Base-by-base conservation (phyloP, 2,113 vertebrate species). In the Prinia subflava region DNA sequence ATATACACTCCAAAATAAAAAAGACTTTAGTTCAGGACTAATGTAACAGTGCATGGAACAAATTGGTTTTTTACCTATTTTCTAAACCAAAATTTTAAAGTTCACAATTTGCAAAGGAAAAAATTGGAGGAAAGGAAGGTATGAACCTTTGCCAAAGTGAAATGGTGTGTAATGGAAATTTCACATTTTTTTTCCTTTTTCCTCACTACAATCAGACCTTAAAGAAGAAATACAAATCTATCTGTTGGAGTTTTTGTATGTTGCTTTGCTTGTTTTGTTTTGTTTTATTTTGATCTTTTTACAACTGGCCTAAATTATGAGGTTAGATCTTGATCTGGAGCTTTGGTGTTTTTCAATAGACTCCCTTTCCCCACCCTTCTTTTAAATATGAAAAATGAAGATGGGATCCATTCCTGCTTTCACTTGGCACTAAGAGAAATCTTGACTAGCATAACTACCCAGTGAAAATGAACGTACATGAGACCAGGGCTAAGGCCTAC, bases 181-280 rank as follows among this genome's bases (percentile, higher is more conserved):
- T 87, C 28, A 52, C 19, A 7, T 11, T 3, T 62, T 70, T 53
- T 41, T 64, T 25, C 39, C 39, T 44, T 44, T 44, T 15, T 1
- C 7, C 22, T 13, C 23, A 52, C 14, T 60, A 39, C 18, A 81
- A n/a, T 35, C 15, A 62, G 37, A 49, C 11, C 12, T 73, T 68
- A 65, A 44, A 39, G 27, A 56, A 70, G 13, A 95, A 64, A 55
- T 24, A 44, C 5, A 37, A 60, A 44, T 9, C 2, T 25, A 15
- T 30, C 25, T 15, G 12, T 19, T n/a, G 50, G 12, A 5, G 1
- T 2, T 0, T 37, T 52, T 68, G 11, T 22, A 37, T 15, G 7
- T 11, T 68, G 15, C 39, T 74, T 73, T n/a, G 15, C 11, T 30
- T 46, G 8, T 10, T 63, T 63, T 19, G 7, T 24, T 44, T 16